Evolutionary conservation across 1,140 invertebrate species (phyloP), one percentile per base, ranked within the genome.

Genomic region (Hermatobates lingyangjiaoensis): DNA sequence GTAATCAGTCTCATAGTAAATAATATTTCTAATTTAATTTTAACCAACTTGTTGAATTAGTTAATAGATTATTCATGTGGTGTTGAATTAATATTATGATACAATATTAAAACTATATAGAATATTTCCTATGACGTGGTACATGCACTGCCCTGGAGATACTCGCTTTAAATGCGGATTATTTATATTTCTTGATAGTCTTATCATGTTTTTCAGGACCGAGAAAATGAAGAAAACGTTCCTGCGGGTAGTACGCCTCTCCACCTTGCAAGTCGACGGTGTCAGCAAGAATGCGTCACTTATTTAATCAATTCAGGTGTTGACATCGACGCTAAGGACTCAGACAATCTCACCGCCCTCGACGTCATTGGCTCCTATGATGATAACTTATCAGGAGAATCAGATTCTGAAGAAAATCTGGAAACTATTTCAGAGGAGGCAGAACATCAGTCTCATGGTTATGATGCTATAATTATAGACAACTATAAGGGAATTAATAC

Each of bases 251-350:
- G 45, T 10, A 67, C 69, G 0, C 66, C 71, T 0, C 60, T 73
- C 0, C 71, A 73, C 54, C 61, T 71, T 1, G 70, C 70, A 0
- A 60, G 62, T 2, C 64, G 68, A 1, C 65, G 67, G 30, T 60
- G 61, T 1, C 56, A 70, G 3, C 54, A 53, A 0, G 62, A 68
- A 21, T 70, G 69, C 57, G 64, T 67, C 0, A 54, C 64, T 0
- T 56, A 68, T 0, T 58, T 73, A 1, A 50, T 72, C 7, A 63
- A 66, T 3, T 62, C 66, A 23, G 68, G 69, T 3, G 70, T 70
- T 0, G 59, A 69, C 46, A 61, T 66, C 1, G 65, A 69, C 51
- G 58, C 64, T 1, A 52, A 57, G 10, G 71, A 73, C 48, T 54
- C 63, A 23, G 48, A 60, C 24, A 68, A 69, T 3, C 52, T 68